Conservation (phyloP, 2,888 invertebrate genomes). For the Erebia ligea region DNA sequence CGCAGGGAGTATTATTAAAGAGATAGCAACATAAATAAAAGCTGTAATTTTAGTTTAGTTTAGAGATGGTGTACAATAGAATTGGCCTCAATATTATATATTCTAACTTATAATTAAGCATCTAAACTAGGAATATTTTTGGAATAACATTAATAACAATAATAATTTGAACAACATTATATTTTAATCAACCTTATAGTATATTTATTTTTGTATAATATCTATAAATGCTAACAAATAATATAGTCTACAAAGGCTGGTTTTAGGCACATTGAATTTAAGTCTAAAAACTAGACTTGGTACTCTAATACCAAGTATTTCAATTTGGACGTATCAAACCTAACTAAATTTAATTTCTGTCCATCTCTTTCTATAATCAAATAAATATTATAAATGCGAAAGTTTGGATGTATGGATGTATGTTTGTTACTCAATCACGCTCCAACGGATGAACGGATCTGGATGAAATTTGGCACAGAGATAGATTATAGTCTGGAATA, state of each 20-base stretch:
- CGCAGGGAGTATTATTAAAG: too few relatives aligned
- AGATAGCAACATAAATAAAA: too few relatives aligned
- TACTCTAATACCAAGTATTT: neutral
- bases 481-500: too few relatives aligned
- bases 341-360: conserved; percentile 4
- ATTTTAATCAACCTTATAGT: conserved; percentile 6
- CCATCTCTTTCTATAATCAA: neutral
- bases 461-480: too few relatives aligned
- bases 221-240: conserved; percentile 16
- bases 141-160: conserved; percentile 10
- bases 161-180: conserved; percentile 19
- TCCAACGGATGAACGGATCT: too few relatives aligned
- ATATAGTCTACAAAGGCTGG: conserved; percentile 23
- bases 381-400: too few relatives aligned
- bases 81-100: neutral
- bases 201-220: conserved; percentile 8
- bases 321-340: neutral
- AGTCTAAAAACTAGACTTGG: neutral
- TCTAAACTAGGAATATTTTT: neutral
- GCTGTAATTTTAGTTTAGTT: too few relatives aligned
- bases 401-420: too few relatives aligned
- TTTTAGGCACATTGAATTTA: conserved; percentile 54
- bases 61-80: too few relatives aligned
- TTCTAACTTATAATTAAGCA: neutral
- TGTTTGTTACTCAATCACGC: too few relatives aligned